These are phyloP conservation scores for Eulemur macaco DNA, from an alignment of 2,113 vertebrate genomes.

Conservation along the genomic window DNA sequence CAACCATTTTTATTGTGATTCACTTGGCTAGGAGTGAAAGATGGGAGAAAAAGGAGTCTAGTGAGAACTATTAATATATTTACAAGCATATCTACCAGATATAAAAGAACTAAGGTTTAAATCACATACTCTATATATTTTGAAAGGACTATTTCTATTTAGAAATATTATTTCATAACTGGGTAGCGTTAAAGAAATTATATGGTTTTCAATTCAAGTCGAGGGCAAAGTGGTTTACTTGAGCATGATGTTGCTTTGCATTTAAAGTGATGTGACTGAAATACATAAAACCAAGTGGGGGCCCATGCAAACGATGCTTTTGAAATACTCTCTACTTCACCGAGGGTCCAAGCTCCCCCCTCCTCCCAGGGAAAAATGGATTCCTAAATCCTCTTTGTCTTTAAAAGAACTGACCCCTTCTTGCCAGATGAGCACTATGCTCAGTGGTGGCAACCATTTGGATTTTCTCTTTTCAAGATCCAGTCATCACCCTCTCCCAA, in stretches of 20 bases:
- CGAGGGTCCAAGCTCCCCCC: too few relatives aligned
- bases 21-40: background rate
- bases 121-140: background rate
- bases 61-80: background rate
- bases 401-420: background rate
- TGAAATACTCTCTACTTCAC: background rate
- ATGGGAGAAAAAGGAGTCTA: background rate
- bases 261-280: background rate
- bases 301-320: background rate
- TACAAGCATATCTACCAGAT: background rate
- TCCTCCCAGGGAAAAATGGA: background rate
- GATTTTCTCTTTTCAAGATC: background rate
- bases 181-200: background rate
- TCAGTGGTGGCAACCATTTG: background rate
- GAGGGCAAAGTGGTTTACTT: background rate
- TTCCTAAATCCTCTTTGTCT: background rate
- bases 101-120: background rate
- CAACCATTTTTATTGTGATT: slow-evolving; percentile 16
- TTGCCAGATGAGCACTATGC: background rate
- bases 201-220: background rate
- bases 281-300: background rate
- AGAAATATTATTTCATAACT: slow-evolving; percentile 20
- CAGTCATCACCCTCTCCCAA: background rate
- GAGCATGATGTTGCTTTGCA: background rate
- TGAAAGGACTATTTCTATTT: background rate